Evolutionary conservation across 2,113 vertebrate genomes (phyloP), one percentile per base, ranked within the genome.

Genomic region (Gila orcuttii): DNA sequence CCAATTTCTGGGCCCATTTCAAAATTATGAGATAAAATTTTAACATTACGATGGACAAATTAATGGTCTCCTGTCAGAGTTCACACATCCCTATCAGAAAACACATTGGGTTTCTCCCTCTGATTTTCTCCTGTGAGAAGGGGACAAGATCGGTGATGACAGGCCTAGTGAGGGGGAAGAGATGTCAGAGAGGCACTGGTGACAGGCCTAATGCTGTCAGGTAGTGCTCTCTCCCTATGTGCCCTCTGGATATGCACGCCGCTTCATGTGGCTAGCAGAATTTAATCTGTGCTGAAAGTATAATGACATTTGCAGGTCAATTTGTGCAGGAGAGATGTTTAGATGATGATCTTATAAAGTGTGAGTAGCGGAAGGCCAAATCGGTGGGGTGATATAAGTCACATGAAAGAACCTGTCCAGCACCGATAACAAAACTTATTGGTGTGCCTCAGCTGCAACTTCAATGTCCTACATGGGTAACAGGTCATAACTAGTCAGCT

Each of bases 161-260:
- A 83, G 83, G 69, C 79, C 88, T 59, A 85, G 86, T 89, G 89
- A 88, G 42, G 81, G 55, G 71, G 85, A 87, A 88, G 66, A 85
- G 84, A 90, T 86, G 78, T 83, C 69, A 79, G 74, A 80, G 50
- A 78, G 83, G 68, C 55, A 74, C 45, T 75, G 87, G 74, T 79
- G 89, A 86, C 78, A 82, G 80, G 78, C 75, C 23, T 73, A 77
- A 85, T 78, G 74, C 83, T 88, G 87, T 88, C 85, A 85, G 83
- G 87, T 81, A 69, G 25, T 12, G 50, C 64, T 64, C 77, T 86
- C 83, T 85, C 42, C n/a, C 1, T 62, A 39, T 85, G 36, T 78
- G 81, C 75, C 84, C 71, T 83, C 75, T 62, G 83, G 89, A 88
- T 45, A 84, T 83, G 66, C 50, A 82, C 71, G 74, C 81, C 45